These are phyloP conservation scores for Scarus forsteni DNA, from an alignment of 2,797 vertebrate genomes.

Conservation along the genomic window DNA sequence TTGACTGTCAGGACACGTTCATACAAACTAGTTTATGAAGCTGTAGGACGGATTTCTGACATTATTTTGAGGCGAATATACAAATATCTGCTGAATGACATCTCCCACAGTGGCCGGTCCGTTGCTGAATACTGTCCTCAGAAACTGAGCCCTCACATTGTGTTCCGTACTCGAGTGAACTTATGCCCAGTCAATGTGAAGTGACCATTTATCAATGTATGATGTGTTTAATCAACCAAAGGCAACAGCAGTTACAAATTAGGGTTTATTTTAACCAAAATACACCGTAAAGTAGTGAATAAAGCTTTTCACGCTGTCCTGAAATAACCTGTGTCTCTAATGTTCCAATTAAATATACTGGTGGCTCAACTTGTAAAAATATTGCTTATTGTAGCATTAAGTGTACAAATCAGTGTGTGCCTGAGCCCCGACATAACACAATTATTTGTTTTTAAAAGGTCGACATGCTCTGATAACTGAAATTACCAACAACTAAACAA, in stretches of 20 bases:
- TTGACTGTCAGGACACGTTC: fast-evolving
- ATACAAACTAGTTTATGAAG: not conserved
- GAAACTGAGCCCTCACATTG: constrained; percentile 18
- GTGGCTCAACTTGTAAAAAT: not conserved
- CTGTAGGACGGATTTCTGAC: fast-evolving
- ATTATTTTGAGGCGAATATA: not conserved
- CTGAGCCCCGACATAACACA: too few relatives aligned
- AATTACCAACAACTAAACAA: too few relatives aligned
- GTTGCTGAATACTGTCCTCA: constrained; percentile 54
- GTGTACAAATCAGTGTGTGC: too few relatives aligned
- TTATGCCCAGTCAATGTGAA: too few relatives aligned
- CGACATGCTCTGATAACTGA: too few relatives aligned
- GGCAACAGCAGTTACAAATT: not conserved
- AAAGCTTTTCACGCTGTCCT: not conserved
- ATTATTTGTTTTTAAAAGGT: too few relatives aligned
- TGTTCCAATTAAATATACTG: not conserved
- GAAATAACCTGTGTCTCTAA: not conserved
- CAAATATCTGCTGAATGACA: not conserved
- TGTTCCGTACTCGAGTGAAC: constrained; percentile 18
- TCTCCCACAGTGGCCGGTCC: constrained; percentile 21
- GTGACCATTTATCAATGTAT: too few relatives aligned
- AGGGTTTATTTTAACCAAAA: not conserved
- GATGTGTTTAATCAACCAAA: too few relatives aligned
- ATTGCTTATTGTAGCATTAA: too few relatives aligned
- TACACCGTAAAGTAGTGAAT: not conserved